Percentiles rank a stretch among this genome's conserved stretches.
Conservation (phyloP, 2,888 invertebrate genomes). For the Drosophila differens region DNA sequence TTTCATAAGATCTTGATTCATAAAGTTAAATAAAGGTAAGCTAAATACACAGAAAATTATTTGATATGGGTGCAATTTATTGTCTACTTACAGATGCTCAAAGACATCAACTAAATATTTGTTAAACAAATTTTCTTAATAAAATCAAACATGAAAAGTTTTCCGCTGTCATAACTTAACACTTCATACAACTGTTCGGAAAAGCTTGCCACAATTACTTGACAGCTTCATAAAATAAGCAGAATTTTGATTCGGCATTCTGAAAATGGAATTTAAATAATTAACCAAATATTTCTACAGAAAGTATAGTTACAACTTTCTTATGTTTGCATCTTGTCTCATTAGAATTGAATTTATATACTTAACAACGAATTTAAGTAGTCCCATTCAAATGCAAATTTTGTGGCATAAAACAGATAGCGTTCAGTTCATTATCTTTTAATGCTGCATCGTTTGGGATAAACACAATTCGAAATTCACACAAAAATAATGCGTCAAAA, state of each 20-base stretch:
- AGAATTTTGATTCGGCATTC: not conserved
- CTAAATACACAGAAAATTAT: not conserved
- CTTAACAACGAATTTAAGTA: slow-evolving; percentile 22
- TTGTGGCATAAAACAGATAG: slow-evolving; percentile 9
- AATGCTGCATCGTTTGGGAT: slow-evolving; percentile 62
- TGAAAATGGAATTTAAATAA: not conserved
- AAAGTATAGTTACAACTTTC: slow-evolving; percentile 2
- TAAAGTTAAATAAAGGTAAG: not conserved
- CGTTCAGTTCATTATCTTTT: slow-evolving; percentile 70
- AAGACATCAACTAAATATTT: not conserved
- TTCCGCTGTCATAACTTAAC: not conserved
- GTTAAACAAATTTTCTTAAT: not conserved
- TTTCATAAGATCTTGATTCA: not conserved
- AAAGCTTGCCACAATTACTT: not conserved
- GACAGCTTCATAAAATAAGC: not conserved
- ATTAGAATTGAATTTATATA: slow-evolving; percentile 33
- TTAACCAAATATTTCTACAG: not conserved
- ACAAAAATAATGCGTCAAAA: slow-evolving; percentile 81
- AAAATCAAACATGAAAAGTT: not conserved
- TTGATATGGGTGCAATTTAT: not conserved
- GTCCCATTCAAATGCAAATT: slow-evolving; percentile 59
- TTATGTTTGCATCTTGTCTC: slow-evolving; percentile 18
- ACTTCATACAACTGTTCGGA: not conserved
- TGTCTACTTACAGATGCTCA: not conserved
- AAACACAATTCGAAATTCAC: slow-evolving; percentile 76